A percentile compares a stretch with the other conserved stretches of the same genome.
Conservation (phyloP, 2,888 invertebrate species). For the Hirtodrosophila duncani region DNA sequence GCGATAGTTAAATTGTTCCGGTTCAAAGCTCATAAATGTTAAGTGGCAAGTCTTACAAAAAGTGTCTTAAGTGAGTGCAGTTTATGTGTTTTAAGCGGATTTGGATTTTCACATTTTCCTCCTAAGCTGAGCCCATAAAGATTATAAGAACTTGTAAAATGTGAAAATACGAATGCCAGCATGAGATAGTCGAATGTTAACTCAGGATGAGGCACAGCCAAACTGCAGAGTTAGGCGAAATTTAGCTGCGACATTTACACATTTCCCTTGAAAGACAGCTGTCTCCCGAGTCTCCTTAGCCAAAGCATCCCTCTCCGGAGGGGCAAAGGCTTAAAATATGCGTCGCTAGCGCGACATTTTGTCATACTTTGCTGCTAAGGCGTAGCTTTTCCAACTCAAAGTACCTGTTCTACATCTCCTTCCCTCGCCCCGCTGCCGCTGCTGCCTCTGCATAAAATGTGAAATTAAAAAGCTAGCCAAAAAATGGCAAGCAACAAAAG, state of each 20-base stretch:
- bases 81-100: conserved; percentile 61
- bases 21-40: conserved; percentile 68
- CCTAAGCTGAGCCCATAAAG: conserved; percentile 56
- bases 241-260: background rate
- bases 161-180: conserved; percentile 46
- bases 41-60: conserved; percentile 60
- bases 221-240: conserved; percentile 37
- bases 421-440: background rate
- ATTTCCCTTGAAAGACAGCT: too few relatives aligned
- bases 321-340: conserved; percentile 28
- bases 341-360: conserved; percentile 46
- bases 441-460: conserved; percentile 27
- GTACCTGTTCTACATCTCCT: too few relatives aligned
- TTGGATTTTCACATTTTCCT: conserved; percentile 68
- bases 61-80: conserved; percentile 55
- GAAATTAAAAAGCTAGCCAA: conserved; percentile 40
- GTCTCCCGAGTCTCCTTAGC: too few relatives aligned
- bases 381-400: conserved; percentile 26
- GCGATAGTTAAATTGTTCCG: conserved; percentile 71
- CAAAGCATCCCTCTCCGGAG: conserved; percentile 1
- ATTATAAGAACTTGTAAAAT: conserved; percentile 60
- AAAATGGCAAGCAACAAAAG: conserved; percentile 37
- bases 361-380: conserved; percentile 49
- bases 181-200: conserved; percentile 54
- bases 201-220: conserved; percentile 57